Evolutionary conservation across 2,888 invertebrate genomes (phyloP).

Genomic region (Lobophora halterata): DNA sequence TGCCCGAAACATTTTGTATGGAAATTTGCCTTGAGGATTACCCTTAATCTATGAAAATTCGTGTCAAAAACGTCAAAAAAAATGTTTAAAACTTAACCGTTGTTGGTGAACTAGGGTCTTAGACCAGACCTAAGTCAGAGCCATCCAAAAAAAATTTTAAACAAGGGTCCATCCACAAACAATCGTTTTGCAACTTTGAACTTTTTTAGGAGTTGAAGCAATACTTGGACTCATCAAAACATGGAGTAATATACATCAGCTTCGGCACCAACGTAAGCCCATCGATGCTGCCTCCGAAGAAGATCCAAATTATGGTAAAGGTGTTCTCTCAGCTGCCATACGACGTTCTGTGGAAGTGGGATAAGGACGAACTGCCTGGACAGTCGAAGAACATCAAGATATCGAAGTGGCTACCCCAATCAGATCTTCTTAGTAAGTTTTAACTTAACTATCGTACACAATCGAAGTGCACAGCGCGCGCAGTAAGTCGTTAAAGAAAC

Average conservation of each 20-base stretch:
- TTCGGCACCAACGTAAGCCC: conserved; percentile 61
- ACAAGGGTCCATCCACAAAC: too few relatives aligned
- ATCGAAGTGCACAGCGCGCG: too few relatives aligned
- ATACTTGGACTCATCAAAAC: conserved; percentile 53
- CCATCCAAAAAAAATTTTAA: too few relatives aligned
- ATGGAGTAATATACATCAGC: conserved; percentile 67
- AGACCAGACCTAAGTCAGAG: too few relatives aligned
- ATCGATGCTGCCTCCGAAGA: conserved; percentile 46
- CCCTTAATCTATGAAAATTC: too few relatives aligned
- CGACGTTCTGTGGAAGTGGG: conserved; percentile 65
- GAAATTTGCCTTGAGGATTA: too few relatives aligned
- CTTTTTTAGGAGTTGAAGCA: conserved; percentile 47
- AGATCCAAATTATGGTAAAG: conserved; percentile 40
- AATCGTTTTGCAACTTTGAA: conserved; percentile 28
- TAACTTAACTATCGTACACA: background rate
- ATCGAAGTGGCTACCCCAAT: conserved; percentile 63
- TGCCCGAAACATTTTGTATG: too few relatives aligned
- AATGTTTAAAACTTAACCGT: too few relatives aligned
- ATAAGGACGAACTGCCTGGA: conserved; percentile 44
- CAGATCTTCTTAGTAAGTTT: conserved; percentile 54
- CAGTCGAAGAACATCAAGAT: conserved; percentile 53
- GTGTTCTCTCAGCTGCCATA: conserved; percentile 59
- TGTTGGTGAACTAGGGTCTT: too few relatives aligned
- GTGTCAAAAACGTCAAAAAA: too few relatives aligned
- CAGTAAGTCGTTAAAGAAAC: too few relatives aligned